Percentiles rank a stretch among this genome's conserved stretches.
phyloP scores from a whole-genome alignment of 2,113 vertebrate species.

The Ginglymostoma cirratum region DNA sequence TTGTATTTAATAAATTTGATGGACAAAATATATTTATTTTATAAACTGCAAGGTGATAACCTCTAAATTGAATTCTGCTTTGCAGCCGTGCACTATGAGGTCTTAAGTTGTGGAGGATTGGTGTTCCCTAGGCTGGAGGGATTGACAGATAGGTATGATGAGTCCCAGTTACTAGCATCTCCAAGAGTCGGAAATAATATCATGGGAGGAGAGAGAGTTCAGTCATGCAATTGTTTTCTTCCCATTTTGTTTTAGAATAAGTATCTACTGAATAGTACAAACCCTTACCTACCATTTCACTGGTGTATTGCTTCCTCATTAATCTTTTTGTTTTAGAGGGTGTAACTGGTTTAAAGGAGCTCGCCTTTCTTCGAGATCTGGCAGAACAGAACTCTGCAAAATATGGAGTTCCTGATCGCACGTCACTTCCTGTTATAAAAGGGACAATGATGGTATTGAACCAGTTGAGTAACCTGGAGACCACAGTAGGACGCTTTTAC shows the following conservation, averaged over 20 bases:
- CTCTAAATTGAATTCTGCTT: background rate
- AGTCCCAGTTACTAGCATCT: background rate
- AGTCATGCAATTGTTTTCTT: background rate
- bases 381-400: constrained; percentile 90
- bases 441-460: constrained; percentile 99
- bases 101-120: background rate
- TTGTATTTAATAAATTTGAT: background rate
- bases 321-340: constrained; percentile 62
- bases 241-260: background rate
- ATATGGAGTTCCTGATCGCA: constrained; percentile 73
- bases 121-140: background rate
- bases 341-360: constrained; percentile 86
- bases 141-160: background rate
- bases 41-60: background rate
- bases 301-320: background rate
- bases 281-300: background rate
- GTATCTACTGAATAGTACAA: background rate
- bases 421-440: constrained; percentile 72
- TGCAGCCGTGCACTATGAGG: background rate
- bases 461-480: constrained; percentile 96
- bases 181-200: background rate
- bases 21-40: background rate
- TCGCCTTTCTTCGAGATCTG: constrained; percentile 90
- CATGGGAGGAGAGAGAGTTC: background rate
- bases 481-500: constrained; percentile 90